These are phyloP conservation scores for Solen grandis DNA, from an alignment of 1,140 invertebrate genomes.

Conservation along the genomic window DNA sequence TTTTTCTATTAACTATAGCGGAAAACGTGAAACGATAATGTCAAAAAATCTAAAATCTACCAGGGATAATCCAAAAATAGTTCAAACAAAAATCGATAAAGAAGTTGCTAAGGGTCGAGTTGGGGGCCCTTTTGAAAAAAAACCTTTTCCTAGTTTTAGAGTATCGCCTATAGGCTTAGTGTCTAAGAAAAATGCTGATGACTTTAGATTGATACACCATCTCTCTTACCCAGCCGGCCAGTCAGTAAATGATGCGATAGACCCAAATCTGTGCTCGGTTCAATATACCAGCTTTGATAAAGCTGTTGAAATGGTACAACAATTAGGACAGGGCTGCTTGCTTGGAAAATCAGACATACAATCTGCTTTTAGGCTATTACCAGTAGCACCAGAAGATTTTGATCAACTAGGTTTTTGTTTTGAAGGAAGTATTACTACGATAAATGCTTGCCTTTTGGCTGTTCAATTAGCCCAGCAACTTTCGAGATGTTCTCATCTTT, in stretches of 20 bases:
- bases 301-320: too few relatives aligned
- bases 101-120: too few relatives aligned
- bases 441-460: constrained; percentile 31
- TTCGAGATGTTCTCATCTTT: constrained; percentile 14
- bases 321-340: constrained; percentile 16
- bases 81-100: too few relatives aligned
- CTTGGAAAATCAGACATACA: constrained; percentile 12
- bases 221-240: background rate
- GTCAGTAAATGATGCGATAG: constrained; percentile 24
- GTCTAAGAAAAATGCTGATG: background rate
- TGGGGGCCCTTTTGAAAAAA: too few relatives aligned
- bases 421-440: constrained; percentile 11
- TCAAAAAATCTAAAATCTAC: too few relatives aligned
- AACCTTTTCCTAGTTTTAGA: background rate
- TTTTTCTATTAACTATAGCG: too few relatives aligned
- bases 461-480: constrained; percentile 6
- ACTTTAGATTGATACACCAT: too few relatives aligned
- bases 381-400: constrained; percentile 42
- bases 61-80: too few relatives aligned
- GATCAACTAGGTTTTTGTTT: constrained; percentile 13
- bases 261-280: constrained; percentile 19
- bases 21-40: too few relatives aligned
- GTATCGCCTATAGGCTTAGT: constrained; percentile 29
- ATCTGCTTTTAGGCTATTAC: too few relatives aligned
- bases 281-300: constrained; percentile 18